These are phyloP conservation scores for Mylabris phalerata DNA, from an alignment of 1,140 invertebrate species.

Conservation along the genomic window DNA sequence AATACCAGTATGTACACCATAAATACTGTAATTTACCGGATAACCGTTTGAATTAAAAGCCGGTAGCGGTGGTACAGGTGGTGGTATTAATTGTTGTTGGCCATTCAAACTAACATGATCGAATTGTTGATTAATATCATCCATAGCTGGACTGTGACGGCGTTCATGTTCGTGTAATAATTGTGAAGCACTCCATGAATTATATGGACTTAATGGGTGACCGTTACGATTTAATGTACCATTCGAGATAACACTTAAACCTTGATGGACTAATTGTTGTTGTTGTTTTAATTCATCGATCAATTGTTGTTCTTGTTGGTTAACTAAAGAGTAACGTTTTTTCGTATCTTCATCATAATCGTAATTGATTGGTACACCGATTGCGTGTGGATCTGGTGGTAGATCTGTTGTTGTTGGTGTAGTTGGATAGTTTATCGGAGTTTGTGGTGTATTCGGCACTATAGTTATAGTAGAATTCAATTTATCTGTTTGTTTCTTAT, in stretches of 20 bases:
- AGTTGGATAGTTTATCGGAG: slow-evolving; percentile 23
- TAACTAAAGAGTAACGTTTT: slow-evolving; percentile 46
- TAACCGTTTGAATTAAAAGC: slow-evolving; percentile 39
- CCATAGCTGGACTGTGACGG: slow-evolving; percentile 44
- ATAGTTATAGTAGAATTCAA: slow-evolving; percentile 39
- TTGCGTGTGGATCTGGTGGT: slow-evolving; percentile 37
- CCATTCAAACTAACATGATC: slow-evolving; percentile 39
- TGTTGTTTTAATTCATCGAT: slow-evolving; percentile 42
- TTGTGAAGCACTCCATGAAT: slow-evolving; percentile 54
- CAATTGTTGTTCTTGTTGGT: slow-evolving; percentile 42
- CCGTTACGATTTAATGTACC: slow-evolving; percentile 41
- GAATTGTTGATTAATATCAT: slow-evolving; percentile 29
- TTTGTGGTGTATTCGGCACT: slow-evolving; percentile 35
- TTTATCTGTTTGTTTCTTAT: slow-evolving; percentile 35
- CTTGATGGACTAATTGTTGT: slow-evolving; percentile 30
- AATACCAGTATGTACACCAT: slow-evolving; percentile 38
- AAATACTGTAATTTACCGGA: slow-evolving; percentile 40
- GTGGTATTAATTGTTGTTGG: slow-evolving; percentile 33
- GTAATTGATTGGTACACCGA: slow-evolving; percentile 41
- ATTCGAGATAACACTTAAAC: slow-evolving; percentile 41
- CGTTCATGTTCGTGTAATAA: slow-evolving; percentile 54
- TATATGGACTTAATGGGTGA: slow-evolving; percentile 47
- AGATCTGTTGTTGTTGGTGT: slow-evolving; percentile 23
- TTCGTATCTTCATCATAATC: slow-evolving; percentile 43
- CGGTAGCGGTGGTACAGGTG: slow-evolving; percentile 41